These are phyloP conservation scores for Apantesis nais DNA, from an alignment of 2,888 invertebrate species.

Conservation along the genomic window DNA sequence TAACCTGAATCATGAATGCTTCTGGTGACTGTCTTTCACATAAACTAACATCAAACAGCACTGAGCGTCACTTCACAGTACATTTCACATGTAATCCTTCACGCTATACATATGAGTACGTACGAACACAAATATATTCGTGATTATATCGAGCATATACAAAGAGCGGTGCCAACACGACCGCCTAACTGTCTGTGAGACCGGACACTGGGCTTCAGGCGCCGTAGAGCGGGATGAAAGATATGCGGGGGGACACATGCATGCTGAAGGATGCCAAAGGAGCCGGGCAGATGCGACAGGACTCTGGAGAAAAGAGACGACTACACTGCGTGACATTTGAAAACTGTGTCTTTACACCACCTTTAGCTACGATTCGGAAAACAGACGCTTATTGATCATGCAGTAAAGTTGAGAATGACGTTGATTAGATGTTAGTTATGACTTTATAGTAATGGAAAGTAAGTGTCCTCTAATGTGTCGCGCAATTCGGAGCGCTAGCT, in stretches of 20 bases:
- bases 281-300: slow-evolving; percentile 83
- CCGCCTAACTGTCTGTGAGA: slow-evolving; percentile 77
- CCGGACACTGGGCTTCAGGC: slow-evolving; percentile 83
- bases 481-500: slow-evolving; percentile 75
- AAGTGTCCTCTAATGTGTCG: slow-evolving; percentile 84
- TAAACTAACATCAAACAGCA: slow-evolving; percentile 74
- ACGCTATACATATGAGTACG: slow-evolving; percentile 65
- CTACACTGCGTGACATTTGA: slow-evolving; percentile 84
- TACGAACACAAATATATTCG: slow-evolving; percentile 65
- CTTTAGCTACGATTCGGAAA: slow-evolving; percentile 50
- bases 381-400: slow-evolving; percentile 21
- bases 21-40: slow-evolving; percentile 64
- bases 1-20: slow-evolving; percentile 84
- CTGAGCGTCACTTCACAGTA: slow-evolving; percentile 79
- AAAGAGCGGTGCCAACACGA: slow-evolving; percentile 67
- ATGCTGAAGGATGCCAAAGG: slow-evolving; percentile 84
- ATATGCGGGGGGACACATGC: slow-evolving; percentile 79
- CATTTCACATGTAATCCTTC: slow-evolving; percentile 78
- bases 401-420: slow-evolving; percentile 49
- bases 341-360: slow-evolving; percentile 84
- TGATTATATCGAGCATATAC: slow-evolving; percentile 57
- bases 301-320: slow-evolving; percentile 85
- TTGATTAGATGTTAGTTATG: slow-evolving; percentile 45
- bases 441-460: slow-evolving; percentile 51
- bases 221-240: slow-evolving; percentile 81